phyloP scores from a whole-genome alignment of 2,888 invertebrate species.

The Eilema griseolum region DNA sequence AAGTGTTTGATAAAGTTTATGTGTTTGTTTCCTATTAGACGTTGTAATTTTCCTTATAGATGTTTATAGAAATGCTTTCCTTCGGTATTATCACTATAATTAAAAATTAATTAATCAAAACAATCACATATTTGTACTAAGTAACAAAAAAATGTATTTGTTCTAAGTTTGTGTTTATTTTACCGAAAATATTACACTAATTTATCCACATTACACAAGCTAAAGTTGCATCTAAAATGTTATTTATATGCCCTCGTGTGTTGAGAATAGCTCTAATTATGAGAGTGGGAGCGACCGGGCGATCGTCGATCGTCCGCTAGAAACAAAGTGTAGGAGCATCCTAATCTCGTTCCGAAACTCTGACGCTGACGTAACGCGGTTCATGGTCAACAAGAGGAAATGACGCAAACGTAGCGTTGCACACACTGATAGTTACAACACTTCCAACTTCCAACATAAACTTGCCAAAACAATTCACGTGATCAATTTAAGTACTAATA shows the following conservation, averaged over 20 bases:
- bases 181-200: background rate
- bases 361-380: conserved; percentile 80
- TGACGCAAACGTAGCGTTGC: conserved; percentile 80
- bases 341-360: conserved; percentile 72
- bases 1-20: conserved; percentile 24
- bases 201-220: background rate
- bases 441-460: conserved; percentile 51
- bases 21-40: conserved; percentile 29
- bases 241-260: conserved; percentile 26
- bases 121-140: background rate
- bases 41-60: conserved; percentile 42
- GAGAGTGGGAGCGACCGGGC: conserved; percentile 37
- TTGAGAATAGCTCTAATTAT: conserved; percentile 35
- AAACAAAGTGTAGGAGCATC: conserved; percentile 71
- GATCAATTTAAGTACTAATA: conserved; percentile 49
- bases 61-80: conserved; percentile 26
- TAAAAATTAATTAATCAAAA: conserved; percentile 3
- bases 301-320: conserved; percentile 66
- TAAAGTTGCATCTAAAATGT: conserved; percentile 19
- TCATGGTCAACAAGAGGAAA: conserved; percentile 85
- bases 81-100: conserved; percentile 21
- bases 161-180: background rate
- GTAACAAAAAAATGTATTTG: background rate
- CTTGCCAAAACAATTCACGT: conserved; percentile 73
- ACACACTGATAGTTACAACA: conserved; percentile 68